These are phyloP conservation scores for Drosophila paucipuncta DNA, from an alignment of 2,888 invertebrate genomes.

Conservation along the genomic window DNA sequence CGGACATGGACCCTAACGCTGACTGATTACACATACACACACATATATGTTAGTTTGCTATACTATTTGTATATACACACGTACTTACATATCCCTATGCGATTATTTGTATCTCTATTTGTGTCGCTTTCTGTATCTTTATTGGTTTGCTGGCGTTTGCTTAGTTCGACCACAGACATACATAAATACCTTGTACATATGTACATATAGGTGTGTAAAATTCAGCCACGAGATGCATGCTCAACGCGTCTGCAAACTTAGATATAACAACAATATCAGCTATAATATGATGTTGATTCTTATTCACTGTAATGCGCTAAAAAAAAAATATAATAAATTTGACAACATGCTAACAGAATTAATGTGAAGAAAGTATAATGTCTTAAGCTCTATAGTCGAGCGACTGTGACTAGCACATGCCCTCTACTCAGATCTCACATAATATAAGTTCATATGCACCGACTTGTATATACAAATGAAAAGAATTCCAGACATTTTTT, in stretches of 20 bases:
- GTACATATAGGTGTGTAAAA: slow-evolving; percentile 7
- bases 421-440: background rate
- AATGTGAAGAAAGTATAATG: background rate
- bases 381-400: background rate
- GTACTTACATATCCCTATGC: background rate
- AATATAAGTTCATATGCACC: background rate
- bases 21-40: slow-evolving; percentile 7
- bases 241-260: background rate
- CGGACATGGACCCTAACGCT: slow-evolving; percentile 39
- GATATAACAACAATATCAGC: background rate
- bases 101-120: slow-evolving; percentile 24
- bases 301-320: background rate
- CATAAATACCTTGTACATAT: background rate
- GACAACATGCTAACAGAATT: background rate
- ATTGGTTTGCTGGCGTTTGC: slow-evolving; percentile 21
- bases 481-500: background rate
- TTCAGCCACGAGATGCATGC: slow-evolving; percentile 13
- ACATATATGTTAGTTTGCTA: background rate
- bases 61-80: background rate
- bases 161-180: slow-evolving; percentile 17
- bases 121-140: slow-evolving; percentile 36
- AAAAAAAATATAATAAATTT: background rate
- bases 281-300: background rate
- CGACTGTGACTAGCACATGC: background rate
- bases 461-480: background rate